phyloP scores from a whole-genome alignment of 2,888 invertebrate genomes.

The Caenorhabditis auriculariae region DNA sequence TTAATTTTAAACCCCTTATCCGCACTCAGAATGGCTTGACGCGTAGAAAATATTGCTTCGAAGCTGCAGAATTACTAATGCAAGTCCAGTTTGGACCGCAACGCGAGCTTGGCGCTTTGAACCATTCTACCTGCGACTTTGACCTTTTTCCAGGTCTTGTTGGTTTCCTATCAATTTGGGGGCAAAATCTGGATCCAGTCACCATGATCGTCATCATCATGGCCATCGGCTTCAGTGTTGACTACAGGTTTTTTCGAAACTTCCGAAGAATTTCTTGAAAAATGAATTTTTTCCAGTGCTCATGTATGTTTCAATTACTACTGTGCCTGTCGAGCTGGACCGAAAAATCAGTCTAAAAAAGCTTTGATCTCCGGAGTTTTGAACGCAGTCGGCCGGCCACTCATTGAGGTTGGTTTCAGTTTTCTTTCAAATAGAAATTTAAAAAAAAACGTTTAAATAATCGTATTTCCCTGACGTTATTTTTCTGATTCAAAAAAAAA shows the following conservation, averaged over 20 bases:
- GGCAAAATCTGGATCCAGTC: conserved; percentile 54
- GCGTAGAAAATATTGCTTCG: not conserved
- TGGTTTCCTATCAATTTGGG: conserved; percentile 53
- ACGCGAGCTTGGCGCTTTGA: too few relatives aligned
- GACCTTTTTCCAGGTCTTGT: conserved; percentile 35
- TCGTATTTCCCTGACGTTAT: not conserved
- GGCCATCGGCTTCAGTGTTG: conserved; percentile 85
- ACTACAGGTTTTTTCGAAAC: conserved; percentile 70
- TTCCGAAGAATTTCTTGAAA: not conserved
- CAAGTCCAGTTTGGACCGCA: too few relatives aligned
- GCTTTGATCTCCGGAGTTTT: conserved; percentile 31
- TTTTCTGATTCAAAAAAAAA: too few relatives aligned
- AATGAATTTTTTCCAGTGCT: conserved; percentile 71
- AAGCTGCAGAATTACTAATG: not conserved
- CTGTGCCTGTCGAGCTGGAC: conserved; percentile 11
- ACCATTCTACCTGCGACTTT: not conserved
- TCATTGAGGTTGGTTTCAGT: conserved; percentile 39
- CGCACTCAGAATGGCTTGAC: not conserved
- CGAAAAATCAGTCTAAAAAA: conserved; percentile 13
- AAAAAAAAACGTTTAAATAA: not conserved
- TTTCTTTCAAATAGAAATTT: not conserved
- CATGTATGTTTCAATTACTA: conserved; percentile 88
- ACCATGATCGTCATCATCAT: conserved; percentile 57
- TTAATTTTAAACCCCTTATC: not conserved
- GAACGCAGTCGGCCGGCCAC: conserved; percentile 47